A percentile compares a stretch with the other conserved stretches of the same genome.
Conservation (phyloP, 1,140 invertebrate species). For the Halyomorpha halys region DNA sequence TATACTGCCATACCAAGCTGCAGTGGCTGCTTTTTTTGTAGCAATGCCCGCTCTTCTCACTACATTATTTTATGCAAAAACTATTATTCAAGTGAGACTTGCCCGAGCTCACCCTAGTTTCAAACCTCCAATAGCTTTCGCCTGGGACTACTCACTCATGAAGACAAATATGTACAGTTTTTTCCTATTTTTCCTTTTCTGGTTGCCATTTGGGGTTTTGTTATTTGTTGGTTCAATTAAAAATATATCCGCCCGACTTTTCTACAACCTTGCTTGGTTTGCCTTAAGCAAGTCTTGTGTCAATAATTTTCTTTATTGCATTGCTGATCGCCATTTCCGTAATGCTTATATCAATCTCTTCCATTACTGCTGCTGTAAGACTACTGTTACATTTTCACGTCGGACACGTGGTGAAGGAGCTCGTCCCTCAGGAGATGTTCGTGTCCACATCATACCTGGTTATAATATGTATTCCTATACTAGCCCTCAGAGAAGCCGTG, state of each 20-base stretch:
- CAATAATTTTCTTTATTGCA: slow-evolving; percentile 55
- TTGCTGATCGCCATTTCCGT: slow-evolving; percentile 55
- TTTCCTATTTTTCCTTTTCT: slow-evolving; percentile 49
- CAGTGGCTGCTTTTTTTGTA: slow-evolving; percentile 44
- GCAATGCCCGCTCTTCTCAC: slow-evolving; percentile 39
- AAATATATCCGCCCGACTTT: slow-evolving; percentile 39
- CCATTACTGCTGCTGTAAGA: slow-evolving; percentile 75
- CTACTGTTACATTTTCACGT: slow-evolving; percentile 56
- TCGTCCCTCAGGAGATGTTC: slow-evolving; percentile 50
- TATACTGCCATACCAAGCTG: slow-evolving; percentile 41
- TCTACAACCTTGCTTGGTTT: slow-evolving; percentile 56
- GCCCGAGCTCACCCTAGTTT: slow-evolving; percentile 43
- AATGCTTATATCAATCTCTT: slow-evolving; percentile 65
- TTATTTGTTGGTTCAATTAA: slow-evolving; percentile 42
- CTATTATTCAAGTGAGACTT: slow-evolving; percentile 34
- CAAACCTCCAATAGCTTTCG: slow-evolving; percentile 50
- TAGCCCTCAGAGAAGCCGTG: slow-evolving; percentile 40
- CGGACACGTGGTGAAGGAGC: slow-evolving; percentile 45
- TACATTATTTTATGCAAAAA: slow-evolving; percentile 32
- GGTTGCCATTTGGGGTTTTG: slow-evolving; percentile 55
- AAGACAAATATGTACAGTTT: slow-evolving; percentile 55
- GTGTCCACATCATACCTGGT: slow-evolving; percentile 67
- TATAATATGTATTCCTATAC: slow-evolving; percentile 59
- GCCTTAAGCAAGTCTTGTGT: slow-evolving; percentile 56
- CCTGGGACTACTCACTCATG: slow-evolving; percentile 50